Evolutionary conservation across 2,113 vertebrate species (phyloP), one percentile per base, ranked within the genome.

Genomic region (Struthidea cinerea): DNA sequence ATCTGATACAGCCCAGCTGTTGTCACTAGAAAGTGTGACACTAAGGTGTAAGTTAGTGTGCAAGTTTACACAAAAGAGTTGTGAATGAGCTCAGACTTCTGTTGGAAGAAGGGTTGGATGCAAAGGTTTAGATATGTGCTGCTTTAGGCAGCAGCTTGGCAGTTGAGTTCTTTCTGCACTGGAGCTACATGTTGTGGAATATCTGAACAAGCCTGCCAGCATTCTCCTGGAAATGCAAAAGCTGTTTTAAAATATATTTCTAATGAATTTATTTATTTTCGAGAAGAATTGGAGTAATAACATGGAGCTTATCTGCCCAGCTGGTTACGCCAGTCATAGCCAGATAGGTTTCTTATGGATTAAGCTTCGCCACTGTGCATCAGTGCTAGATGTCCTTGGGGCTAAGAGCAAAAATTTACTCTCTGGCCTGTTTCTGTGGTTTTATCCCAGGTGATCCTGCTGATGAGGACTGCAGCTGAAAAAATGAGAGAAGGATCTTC

Each of bases 351-450:
- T 87, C 20, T 27, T 67, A 9, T 7, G 33, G 32, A 10, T 65
- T 28, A 59, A 84, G 47, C 49, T 89, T 82, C 85, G 28, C 35
- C 13, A 5, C 30, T 41, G 9, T 26, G 11, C 20, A 7, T 70
- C 23, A 17, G 20, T 22, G 21, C 33, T 47, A 5, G 44, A 4
- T 14, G 13, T 35, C 49, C 2, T 4, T 0, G 2, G 32, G 44
- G 33, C 24, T 63, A 23, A 78, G 56, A 74, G 26, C 10, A 50
- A 53, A 30, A 53, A 24, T 27, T 81, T 57, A 10, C 12, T 67
- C 55, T 69, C 27, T 63, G 60, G 5, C 14, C 47, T 75, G 9
- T 87, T 93, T 35, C 52, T 1, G 3, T 42, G 33, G 42, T 23
- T 60, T 89, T 22, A 5, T 59, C 30, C 18, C 33, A 78, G 55